Conservation (phyloP, 1,140 invertebrate species). For the Campoletis sonorensis region DNA sequence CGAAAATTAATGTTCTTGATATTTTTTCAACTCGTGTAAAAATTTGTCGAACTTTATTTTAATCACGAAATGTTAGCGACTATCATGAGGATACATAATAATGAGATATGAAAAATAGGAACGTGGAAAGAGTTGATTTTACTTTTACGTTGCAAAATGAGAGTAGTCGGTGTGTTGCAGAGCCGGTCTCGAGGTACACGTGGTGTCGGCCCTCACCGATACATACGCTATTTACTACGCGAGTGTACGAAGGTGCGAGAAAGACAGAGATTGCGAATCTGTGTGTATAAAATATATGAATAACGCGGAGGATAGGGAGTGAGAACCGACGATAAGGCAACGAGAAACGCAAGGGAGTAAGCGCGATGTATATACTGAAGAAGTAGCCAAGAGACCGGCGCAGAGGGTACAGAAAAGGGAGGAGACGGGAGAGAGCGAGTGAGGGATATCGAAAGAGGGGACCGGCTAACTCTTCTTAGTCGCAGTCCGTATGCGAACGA, state of each 20-base stretch:
- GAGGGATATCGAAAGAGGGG: not conserved
- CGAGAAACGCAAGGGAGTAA: constrained; percentile 10
- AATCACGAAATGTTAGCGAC: no score
- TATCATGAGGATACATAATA: no score
- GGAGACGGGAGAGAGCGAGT: constrained; percentile 7
- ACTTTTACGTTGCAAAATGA: not conserved
- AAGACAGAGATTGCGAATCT: not conserved
- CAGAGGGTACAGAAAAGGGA: constrained; percentile 20
- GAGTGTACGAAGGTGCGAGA: constrained; percentile 18
- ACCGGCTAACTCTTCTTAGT: constrained; percentile 18
- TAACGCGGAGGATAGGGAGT: no score
- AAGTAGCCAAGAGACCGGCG: not conserved
- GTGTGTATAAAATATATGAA: no score
- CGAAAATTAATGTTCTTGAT: no score
- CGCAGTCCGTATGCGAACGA: constrained; percentile 35
- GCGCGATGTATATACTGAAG: not conserved
- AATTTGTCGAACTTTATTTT: no score
- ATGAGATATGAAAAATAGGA: no score
- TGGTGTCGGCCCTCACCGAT: constrained; percentile 52
- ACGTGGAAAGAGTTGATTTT: no score
- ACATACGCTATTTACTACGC: not conserved
- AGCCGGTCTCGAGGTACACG: constrained; percentile 55
- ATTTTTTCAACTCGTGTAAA: no score
- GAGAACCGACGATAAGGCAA: not conserved
- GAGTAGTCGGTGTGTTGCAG: constrained; percentile 8